These are phyloP conservation scores for Entosphenus tridentatus DNA, from an alignment of 2,113 vertebrate genomes.

Conservation along the genomic window DNA sequence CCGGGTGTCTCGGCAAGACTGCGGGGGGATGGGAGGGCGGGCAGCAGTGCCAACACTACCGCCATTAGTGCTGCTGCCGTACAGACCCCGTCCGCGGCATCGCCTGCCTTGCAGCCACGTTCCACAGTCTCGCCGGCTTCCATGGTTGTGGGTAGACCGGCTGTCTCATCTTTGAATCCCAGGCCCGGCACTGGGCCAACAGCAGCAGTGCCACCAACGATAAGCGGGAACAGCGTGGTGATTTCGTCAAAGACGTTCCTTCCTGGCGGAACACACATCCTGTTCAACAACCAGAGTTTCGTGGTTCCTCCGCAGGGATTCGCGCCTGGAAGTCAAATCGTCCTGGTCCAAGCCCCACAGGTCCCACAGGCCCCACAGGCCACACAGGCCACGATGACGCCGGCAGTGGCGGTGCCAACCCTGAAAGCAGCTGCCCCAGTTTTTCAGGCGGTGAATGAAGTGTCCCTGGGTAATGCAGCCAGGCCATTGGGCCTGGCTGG, in stretches of 20 bases:
- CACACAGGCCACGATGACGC: too few relatives aligned
- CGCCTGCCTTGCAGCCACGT: slow-evolving; percentile 19
- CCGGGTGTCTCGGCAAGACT: background rate
- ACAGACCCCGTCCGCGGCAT: slow-evolving; percentile 19
- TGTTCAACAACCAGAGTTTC: slow-evolving; percentile 63
- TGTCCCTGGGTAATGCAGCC: too few relatives aligned
- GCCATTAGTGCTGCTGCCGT: slow-evolving; percentile 18
- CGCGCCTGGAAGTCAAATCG: slow-evolving; percentile 58
- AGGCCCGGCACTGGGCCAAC: slow-evolving; percentile 16
- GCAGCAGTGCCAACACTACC: slow-evolving; percentile 22
- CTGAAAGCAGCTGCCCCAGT: too few relatives aligned
- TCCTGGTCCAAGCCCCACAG: slow-evolving; percentile 19
- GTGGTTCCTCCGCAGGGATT: slow-evolving; percentile 78
- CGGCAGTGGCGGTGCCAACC: too few relatives aligned
- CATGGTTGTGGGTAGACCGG: slow-evolving; percentile 18
- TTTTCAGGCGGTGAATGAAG: too few relatives aligned
- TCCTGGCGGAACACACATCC: slow-evolving; percentile 68
- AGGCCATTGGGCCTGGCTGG: too few relatives aligned
- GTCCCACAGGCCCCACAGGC: too few relatives aligned
- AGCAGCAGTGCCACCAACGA: slow-evolving; percentile 15
- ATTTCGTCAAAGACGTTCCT: slow-evolving; percentile 63
- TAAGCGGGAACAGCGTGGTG: slow-evolving; percentile 45
- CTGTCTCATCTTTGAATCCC: slow-evolving; percentile 14
- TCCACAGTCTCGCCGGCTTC: slow-evolving; percentile 17
- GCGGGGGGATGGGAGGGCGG: slow-evolving; percentile 7